Evolutionary conservation across 35 echinoderm and acorn worm species (phyloP).

Genomic region (Acanthaster planci): DNA sequence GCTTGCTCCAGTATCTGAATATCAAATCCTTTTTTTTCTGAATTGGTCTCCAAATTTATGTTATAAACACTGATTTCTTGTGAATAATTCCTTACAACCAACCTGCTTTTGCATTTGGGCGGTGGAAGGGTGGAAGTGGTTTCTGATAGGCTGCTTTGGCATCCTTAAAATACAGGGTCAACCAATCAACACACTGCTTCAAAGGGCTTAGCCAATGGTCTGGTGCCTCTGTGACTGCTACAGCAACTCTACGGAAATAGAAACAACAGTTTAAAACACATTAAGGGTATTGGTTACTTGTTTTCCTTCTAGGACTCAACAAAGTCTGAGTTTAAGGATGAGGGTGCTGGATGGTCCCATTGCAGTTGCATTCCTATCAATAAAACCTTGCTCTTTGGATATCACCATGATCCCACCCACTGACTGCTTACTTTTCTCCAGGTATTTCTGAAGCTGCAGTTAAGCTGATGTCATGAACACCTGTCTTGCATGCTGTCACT

Average conservation of each 20-base stretch:
- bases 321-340: not conserved
- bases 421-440: not conserved
- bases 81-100: not conserved
- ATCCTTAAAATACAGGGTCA: slow-evolving; percentile 82
- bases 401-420: not conserved
- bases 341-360: not conserved
- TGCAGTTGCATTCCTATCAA: not conserved
- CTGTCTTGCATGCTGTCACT: slow-evolving; percentile 1
- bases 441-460: slow-evolving; percentile 1
- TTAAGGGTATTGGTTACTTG: not conserved
- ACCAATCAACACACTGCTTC: slow-evolving; percentile 67
- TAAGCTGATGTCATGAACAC: slow-evolving; percentile 4
- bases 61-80: too few species aligned
- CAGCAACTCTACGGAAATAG: not conserved
- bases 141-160: slow-evolving; percentile 37
- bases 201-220: slow-evolving; percentile 50
- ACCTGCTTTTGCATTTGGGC: slow-evolving; percentile 71
- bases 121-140: slow-evolving; percentile 72
- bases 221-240: slow-evolving; percentile 59
- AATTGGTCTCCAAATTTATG: not conserved
- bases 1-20: not conserved
- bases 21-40: not conserved
- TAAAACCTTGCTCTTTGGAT: not conserved
- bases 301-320: not conserved
- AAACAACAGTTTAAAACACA: not conserved